Evolutionary conservation across 2,797 vertebrate species (phyloP), one percentile per base, ranked within the genome.

Genomic region (Aphelocoma californica): DNA sequence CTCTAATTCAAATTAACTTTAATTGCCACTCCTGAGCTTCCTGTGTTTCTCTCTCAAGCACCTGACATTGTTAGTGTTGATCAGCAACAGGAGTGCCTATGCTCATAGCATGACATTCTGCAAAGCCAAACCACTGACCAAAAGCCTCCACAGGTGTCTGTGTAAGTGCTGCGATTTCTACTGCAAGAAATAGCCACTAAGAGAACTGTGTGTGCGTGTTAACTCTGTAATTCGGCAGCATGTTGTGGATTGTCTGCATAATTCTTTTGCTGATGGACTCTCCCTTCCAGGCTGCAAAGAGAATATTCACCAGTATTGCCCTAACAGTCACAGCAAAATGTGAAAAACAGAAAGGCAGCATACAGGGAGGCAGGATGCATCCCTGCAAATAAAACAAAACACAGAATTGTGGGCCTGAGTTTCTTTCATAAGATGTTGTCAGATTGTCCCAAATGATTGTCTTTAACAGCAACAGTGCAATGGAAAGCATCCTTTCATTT

Each of bases 11-110:
- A 79, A 86, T 83, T 65, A 86, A 84, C 40, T 80, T 90, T 85
- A 92, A 95, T 72, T 96, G 60, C 51, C 80, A 90, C 73, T 94
- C 18, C 21, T 77, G 28, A 56, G 42, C 71, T 95, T 92, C 87
- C 82, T 71, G 71, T 45, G 36, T 48, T 95, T 73, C 58, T 53
- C 56, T 77, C 50, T 81, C 65, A 88, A 96, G 75, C 65, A 83
- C 20, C 20, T 86, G 69, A 62, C 47, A 79, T 40, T 79, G 75
- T 62, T 61, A 31, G 62, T n/a, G 65, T 44, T 91, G 72, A 94
- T 91, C 66, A 84, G 74, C 38, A 91, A 66, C 14, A 66, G 26
- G 10, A 88, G 28, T 28, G 40, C 36, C 58, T 79, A 12, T 2
- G 9, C 70, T 90, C 32, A 53, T 7, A 32, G 32, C 48, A 32